Evolutionary conservation across 2,888 invertebrate species (phyloP).

Genomic region (Catonia carolina): DNA sequence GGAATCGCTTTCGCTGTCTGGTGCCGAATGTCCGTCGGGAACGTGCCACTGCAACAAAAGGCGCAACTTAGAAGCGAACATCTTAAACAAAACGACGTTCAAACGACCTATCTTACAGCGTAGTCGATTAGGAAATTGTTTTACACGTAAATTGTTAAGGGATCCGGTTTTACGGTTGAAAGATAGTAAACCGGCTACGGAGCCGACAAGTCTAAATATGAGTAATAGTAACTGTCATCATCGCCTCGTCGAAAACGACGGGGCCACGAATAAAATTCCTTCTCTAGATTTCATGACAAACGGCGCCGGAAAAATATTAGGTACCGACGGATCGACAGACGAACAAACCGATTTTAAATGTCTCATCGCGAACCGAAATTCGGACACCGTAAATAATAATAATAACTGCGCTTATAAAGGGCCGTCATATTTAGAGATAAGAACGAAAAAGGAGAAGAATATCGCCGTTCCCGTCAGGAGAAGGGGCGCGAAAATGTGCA

Average conservation of each 20-base stretch:
- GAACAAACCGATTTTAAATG: conserved; percentile 22
- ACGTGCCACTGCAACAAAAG: conserved; percentile 35
- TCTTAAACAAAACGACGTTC: conserved; percentile 21
- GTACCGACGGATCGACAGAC: conserved; percentile 10
- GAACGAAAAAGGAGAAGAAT: conserved; percentile 20
- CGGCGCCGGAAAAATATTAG: conserved; percentile 21
- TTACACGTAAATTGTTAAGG: conserved; percentile 23
- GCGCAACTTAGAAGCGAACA: conserved; percentile 14
- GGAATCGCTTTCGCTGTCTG: conserved; percentile 31
- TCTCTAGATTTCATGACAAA: too few species aligned
- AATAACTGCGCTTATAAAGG: conserved; percentile 3
- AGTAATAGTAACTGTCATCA: background rate
- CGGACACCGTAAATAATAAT: too few species aligned
- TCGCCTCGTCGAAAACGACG: background rate
- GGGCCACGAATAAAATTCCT: background rate
- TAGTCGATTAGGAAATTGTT: conserved; percentile 23
- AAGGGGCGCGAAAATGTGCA: conserved; percentile 6
- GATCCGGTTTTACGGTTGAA: conserved; percentile 27
- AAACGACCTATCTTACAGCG: conserved; percentile 27
- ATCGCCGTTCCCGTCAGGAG: conserved; percentile 7
- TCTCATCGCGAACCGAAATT: conserved; percentile 7
- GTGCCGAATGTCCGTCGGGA: conserved; percentile 34
- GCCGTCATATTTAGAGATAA: conserved; percentile 13
- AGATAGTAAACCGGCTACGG: conserved; percentile 1
- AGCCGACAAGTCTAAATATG: background rate